Evolutionary conservation across 2,113 vertebrate genomes (phyloP), one percentile per base, ranked within the genome.

Genomic region (Leucosticte australis): DNA sequence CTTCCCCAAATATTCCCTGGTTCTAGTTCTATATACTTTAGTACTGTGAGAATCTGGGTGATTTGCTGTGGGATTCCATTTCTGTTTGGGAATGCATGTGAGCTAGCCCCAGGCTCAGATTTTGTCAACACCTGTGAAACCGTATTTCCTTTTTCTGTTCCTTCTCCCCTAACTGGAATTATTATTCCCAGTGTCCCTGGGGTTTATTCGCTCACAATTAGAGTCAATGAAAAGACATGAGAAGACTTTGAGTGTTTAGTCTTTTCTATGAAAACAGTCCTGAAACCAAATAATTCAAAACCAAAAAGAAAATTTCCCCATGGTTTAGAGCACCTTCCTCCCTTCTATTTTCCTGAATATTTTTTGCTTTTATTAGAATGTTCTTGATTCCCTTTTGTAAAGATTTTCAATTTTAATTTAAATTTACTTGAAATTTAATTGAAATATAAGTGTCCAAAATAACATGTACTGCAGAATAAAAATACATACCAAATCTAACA

Each of bases 51-150:
- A 83, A 92, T 75, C 31, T 60, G 18, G 9, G 47, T 24, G 16
- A 23, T 77, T 88, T 1, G 0, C 42, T 63, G 42, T 46, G 33
- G 27, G 42, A 89, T 57, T 15, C 31, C 16, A 7, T 69, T 83
- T 83, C 39, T 64, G 15, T 82, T 82, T 73, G 67, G 77, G 44
- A 91, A 90, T 62, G 14, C 28, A 55, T 73, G 24, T 41, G 46
- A 92, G 37, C 9, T 89, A 86, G 82, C 60, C 89, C 84, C 47
- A 83, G 83, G 80, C 79, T 69, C 30, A 49, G 18, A 56, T 49
- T 80, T 94, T 96, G 91, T 93, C 68, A 90, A 52, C 55, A 87
- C 46, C 74, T 95, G 55, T 50, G 87, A 83, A 90, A 89, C 11
- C 0, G 2, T 63, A 76, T 82, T 92, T 95, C 41, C 22, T 90